Percentiles rank a stretch among this genome's conserved stretches.
phyloP scores from a whole-genome alignment of 1,140 invertebrate genomes.

The Psix sp. region DNA sequence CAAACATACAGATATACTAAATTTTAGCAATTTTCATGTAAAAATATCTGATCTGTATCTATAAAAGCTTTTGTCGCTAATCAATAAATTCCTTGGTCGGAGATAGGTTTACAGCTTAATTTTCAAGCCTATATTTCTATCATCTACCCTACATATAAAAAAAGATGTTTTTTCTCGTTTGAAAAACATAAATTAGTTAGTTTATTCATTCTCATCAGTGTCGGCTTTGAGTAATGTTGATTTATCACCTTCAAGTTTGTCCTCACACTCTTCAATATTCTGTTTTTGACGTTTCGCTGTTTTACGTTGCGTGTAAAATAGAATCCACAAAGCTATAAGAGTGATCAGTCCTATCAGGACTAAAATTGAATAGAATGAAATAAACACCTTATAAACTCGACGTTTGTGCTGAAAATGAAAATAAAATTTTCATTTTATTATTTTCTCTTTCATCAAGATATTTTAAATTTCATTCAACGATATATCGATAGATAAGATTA shows the following conservation, averaged over 20 bases:
- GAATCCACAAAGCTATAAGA: conserved; percentile 34
- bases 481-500: too few relatives aligned
- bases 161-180: conserved; percentile 5
- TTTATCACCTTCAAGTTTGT: conserved; percentile 65
- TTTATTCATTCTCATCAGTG: conserved; percentile 62
- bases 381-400: conserved; percentile 13
- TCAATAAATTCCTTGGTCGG: too few relatives aligned
- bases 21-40: too few relatives aligned
- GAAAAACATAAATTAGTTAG: conserved; percentile 13
- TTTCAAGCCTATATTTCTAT: too few relatives aligned
- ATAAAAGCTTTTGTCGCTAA: too few relatives aligned
- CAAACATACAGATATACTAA: too few relatives aligned
- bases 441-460: conserved; percentile 1
- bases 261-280: conserved; percentile 62
- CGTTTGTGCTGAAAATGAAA: conserved; percentile 28
- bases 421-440: not conserved
- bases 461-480: not conserved
- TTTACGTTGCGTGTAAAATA: conserved; percentile 60
- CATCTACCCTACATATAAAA: too few relatives aligned
- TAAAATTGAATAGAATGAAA: conserved; percentile 24
- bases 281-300: conserved; percentile 49
- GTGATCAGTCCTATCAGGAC: conserved; percentile 15
- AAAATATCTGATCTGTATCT: too few relatives aligned
- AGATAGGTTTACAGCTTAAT: too few relatives aligned
- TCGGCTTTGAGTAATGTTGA: conserved; percentile 66